Base-by-base conservation (phyloP, 2,888 invertebrate genomes). In the Brenthis daphne region DNA sequence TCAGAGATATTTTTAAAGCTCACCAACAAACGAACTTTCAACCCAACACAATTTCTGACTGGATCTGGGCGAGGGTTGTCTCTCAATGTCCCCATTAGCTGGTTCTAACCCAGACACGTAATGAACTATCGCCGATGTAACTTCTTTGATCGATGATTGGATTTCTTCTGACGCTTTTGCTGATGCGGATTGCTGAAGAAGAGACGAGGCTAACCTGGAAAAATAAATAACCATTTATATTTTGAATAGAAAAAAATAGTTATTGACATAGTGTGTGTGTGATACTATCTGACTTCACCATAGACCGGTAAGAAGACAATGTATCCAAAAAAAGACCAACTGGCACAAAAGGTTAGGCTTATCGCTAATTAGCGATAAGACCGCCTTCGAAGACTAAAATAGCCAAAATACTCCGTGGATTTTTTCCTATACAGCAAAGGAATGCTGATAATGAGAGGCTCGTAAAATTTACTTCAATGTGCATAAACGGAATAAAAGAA, bases 51-150 rank as follows among this genome's bases (percentile, higher is more conserved):
- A 87, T 80, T 95, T 95, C 82, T 95, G 95, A 84, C 95, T 95
- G 84, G 95, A 95, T 56, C 95, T 86, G 6, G 93, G 92, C 72
- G 93, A 92, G 12, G 93, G 87, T 57, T 94, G 93, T 81, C 86
- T 86, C 84, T 88, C 94, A 75, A 87, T 82, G 72, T 94, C 95
- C 65, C 90, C 93, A 78, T 94, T 95, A 75, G 90, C 92, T 69
- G 94, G 95, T 83, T 94, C 95, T 78, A 95, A 79, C 0, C 95
- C 95, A 74, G 95, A 95, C 72, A 98, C 97, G 94, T 97, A 98
- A 87, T 98, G 97, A 67, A 97, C 98, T 79, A 98, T 98, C 60
- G 98, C 98, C 77, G 97, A 97, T 74, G 98, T 98, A 76, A 98
- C 98, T 89, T 97, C 97, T 88, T 97, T 97, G 85, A 98, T 98